Base-by-base conservation (phyloP, 2,797 vertebrate genomes). In the Lemur catta region DNA sequence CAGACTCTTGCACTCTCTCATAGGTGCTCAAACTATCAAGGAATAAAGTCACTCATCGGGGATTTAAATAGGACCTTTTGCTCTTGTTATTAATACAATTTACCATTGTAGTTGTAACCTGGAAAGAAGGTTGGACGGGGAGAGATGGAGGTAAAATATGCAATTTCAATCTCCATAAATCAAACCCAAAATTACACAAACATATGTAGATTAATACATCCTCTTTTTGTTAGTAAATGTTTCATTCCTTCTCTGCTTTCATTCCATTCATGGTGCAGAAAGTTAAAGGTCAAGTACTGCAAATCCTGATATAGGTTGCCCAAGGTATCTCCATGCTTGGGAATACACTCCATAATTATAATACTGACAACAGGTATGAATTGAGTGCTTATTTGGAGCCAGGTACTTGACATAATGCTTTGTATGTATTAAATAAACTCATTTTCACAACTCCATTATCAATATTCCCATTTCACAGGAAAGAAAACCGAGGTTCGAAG, bases 101-200 rank as follows among this genome's bases (percentile, higher is more conserved):
- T 46, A 30, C 0, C 33, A 13, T 61, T 43, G 22, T 46, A 35
- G 46, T 35, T 89, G 2, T 80, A 59, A 61, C 5, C 22, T 22
- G 11, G 1, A 41, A 2, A 92, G 15, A 3, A 92, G 10, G 33
- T 43, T 0, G 3, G 4, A 5, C 8, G 10, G 33, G 38, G 4
- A 2, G 3, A 38, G 1, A 30, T 18, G 55, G 9, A 7, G 33
- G 15, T 33, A 46, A 84, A 93, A 72, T n/a, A 50, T 1, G 57
- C 4, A 88, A 69, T 55, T 65, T 95, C 6, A 69, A 1, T 33
- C 13, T 2, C 1, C 11, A 92, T 38, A 57, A 6, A 84, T 55
- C 13, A 78, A 15, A 69, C 33, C 2, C 15, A 0, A 38, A 71
- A n/a, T 59, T 63, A 52, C 2, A 35, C 7, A 89, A 63, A 35